Percentiles rank a stretch among this genome's conserved stretches.
phyloP scores from a whole-genome alignment of 2,113 vertebrate species.

The western clawed frog (Xenopus tropicalis) region DNA sequence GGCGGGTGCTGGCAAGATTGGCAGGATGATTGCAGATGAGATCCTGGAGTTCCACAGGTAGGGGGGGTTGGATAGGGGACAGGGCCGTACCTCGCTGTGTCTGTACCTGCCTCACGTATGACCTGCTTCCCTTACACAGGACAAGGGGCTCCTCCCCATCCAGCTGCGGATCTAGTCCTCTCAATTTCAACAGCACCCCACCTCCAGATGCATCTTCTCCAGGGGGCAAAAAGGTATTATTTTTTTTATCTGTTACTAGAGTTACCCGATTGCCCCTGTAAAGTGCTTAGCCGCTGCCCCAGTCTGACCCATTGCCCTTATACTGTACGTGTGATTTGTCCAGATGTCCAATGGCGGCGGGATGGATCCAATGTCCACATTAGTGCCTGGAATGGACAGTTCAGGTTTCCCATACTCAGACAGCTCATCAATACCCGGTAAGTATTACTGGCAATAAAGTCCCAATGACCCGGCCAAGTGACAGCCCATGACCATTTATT shows the following conservation, averaged over 20 bases:
- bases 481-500: too few species aligned
- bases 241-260: background rate
- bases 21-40: constrained; percentile 97
- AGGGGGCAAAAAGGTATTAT: constrained; percentile 87
- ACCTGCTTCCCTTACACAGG: constrained; percentile 58
- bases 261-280: too few species aligned
- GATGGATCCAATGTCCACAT: constrained; percentile 80
- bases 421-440: constrained; percentile 92
- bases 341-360: constrained; percentile 93
- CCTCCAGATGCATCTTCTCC: constrained; percentile 91
- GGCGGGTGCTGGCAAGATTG: constrained; percentile 95
- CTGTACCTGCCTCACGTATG: background rate
- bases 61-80: constrained; percentile 13
- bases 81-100: too few species aligned
- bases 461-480: too few species aligned
- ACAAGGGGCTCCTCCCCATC: constrained; percentile 96
- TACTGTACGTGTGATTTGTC: constrained; percentile 44
- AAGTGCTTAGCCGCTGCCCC: background rate
- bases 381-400: constrained; percentile 85
- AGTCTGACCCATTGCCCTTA: background rate
- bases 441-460: constrained; percentile 51
- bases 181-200: constrained; percentile 95
- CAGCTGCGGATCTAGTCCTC: constrained; percentile 92
- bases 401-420: constrained; percentile 90
- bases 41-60: constrained; percentile 98